Percentiles rank a stretch among this genome's conserved stretches.
phyloP scores from a whole-genome alignment of 2,113 vertebrate species.

The Percina caprodes region DNA sequence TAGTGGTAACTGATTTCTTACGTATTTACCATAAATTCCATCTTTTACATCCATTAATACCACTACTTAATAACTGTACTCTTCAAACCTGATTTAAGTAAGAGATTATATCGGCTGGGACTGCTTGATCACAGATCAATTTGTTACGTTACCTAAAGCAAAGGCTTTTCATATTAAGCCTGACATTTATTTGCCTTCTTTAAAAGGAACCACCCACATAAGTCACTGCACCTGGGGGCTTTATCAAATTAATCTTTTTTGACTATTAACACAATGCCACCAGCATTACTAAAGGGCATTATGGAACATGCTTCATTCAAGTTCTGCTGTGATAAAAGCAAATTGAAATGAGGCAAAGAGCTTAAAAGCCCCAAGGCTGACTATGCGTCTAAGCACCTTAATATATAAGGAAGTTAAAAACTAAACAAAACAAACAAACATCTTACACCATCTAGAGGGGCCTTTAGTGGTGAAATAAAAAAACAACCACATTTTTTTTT shows the following conservation, averaged over 20 bases:
- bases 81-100: neutral
- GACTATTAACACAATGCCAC: conserved; percentile 31
- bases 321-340: conserved; percentile 14
- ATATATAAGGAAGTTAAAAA: neutral
- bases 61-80: neutral
- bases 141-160: neutral
- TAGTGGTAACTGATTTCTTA: neutral
- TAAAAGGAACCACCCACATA: conserved; percentile 13
- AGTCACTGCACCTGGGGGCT: neutral
- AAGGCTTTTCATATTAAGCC: neutral
- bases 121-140: neutral
- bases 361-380: neutral
- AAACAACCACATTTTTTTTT: neutral
- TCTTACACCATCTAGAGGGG: neutral
- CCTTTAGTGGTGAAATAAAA: neutral
- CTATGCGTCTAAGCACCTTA: neutral
- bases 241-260: conserved; percentile 27
- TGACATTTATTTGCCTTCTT: neutral
- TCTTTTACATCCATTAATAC: neutral
- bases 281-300: conserved; percentile 13
- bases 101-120: conserved; percentile 1
- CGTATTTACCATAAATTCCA: neutral
- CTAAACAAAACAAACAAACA: neutral
- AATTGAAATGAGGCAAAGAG: conserved; percentile 8
- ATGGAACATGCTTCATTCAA: conserved; percentile 32